These are phyloP conservation scores for Corvus hawaiiensis DNA, from an alignment of 2,113 vertebrate genomes.

Conservation along the genomic window DNA sequence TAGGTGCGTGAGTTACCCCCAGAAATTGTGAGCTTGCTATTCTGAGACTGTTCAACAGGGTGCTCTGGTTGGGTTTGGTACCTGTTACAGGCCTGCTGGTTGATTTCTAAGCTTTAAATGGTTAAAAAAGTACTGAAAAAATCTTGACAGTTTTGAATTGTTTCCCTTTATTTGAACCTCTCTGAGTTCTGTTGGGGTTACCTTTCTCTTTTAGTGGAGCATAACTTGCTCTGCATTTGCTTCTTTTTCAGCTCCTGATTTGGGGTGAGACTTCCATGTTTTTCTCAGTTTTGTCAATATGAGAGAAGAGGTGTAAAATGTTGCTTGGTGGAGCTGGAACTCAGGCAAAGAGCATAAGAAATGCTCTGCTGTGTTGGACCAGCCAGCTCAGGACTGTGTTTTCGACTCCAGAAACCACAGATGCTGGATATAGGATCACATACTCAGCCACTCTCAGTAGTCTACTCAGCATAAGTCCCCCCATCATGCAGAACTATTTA, in stretches of 20 bases:
- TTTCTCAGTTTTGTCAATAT: neutral
- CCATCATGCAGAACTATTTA: neutral
- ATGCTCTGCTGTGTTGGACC: neutral
- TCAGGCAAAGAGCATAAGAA: neutral
- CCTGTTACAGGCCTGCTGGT: neutral
- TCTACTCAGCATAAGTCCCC: neutral
- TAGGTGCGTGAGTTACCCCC: neutral
- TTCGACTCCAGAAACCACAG: neutral
- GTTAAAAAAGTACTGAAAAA: neutral
- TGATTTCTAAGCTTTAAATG: neutral
- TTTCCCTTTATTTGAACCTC: neutral
- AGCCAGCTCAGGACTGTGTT: neutral
- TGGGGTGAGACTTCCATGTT: neutral
- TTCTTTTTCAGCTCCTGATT: neutral
- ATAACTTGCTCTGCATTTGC: neutral
- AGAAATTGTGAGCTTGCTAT: neutral
- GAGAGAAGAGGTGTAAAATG: neutral
- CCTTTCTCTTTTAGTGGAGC: neutral
- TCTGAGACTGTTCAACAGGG: neutral
- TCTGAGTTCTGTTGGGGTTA: neutral
- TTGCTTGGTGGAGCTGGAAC: neutral
- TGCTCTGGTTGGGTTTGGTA: neutral
- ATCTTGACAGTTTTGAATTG: neutral
- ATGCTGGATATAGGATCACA: fast-evolving
- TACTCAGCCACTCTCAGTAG: too few relatives aligned